Base-by-base conservation (phyloP, 2,113 vertebrate genomes). In the Tetraodon nigroviridis region DNA sequence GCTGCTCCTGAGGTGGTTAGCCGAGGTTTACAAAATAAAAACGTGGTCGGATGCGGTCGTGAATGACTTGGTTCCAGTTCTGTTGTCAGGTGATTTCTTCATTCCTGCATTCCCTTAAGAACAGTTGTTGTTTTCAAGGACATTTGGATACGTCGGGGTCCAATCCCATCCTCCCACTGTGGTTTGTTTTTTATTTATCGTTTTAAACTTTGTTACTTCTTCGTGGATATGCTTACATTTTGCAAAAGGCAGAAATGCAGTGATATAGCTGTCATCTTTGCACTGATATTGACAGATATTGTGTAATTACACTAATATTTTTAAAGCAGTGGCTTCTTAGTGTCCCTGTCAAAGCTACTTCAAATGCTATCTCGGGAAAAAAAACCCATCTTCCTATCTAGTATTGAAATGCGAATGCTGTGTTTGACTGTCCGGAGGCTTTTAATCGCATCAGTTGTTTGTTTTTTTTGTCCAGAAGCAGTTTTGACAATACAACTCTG, bases 401-500 rank as follows among this genome's bases (percentile, higher is more conserved):
- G 51, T 47, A 5, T 40, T 7, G 55, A 41, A 55, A 44, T 66
- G 13, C 50, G 50, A 50, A 57, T 11, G 7, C 57, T 45, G 49
- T 18, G 10, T 49, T 22, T 73, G 53, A 58, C 61, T 55, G 41
- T 55, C 71, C 48, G 62, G 54, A 67, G 41, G 51, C 40, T 60
- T 81, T 71, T 82, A 76, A 82, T 80, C 70, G 63, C 69, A 67
- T 68, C 48, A 49, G 51, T 58, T 1, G 64, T 80, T 50, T 21
- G 5, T 27, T 51, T 4, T n/a, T 27, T 27, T 71, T 64, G 58
- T 66, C 29, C 51, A 62, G 69, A 51, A 58, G n/a, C 18, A 47
- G 51, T 59, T 53, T 19, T 55, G 44, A 86, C 77, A 87, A 84
- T 79, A 53, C 50, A 41, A 22, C 75, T 56, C 71, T 87, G 84